Evolutionary conservation across 2,113 vertebrate species (phyloP), one percentile per base, ranked within the genome.

Genomic region (Pseudorectes ferrugineus): DNA sequence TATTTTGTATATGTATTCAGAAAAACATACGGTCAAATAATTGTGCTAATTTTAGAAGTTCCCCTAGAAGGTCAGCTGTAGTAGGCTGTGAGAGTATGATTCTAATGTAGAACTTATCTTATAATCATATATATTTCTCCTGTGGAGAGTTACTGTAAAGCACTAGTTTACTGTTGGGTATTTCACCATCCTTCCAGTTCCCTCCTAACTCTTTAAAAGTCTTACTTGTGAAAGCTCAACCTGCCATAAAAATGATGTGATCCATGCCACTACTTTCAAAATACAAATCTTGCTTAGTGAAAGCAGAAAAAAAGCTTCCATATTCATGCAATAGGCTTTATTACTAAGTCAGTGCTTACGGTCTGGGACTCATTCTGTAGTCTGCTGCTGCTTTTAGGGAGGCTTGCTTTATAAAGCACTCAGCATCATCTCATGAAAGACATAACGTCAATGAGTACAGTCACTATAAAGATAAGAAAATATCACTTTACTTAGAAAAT

Each of bases 391-490:
- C 61, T 82, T 92, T 93, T 76, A 91, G 18, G 55, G 31, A 94
- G 58, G 23, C 40, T 77, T 94, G 71, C 52, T 75, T 92, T 88
- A 79, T n/a, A 88, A 94, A 95, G 52, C 67, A 77, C 45, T 95
- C 31, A 63, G 42, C 40, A 65, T 49, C 71, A 89, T 71, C 54
- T 85, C 85, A 85, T 52, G 51, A 67, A 93, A 94, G 46, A 88
- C 12, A 86, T 71, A 88, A 94, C 1, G 0, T 67, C 76, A 96
- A n/a, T 76, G 40, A 83, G 80, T 88, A 88, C n/a, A 91, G 59
- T 77, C 58, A 85, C 65, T 93, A 82, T 52, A 89, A 76, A 87
- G 55, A 87, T 81, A 92, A 89, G 23, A 91, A 93, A 80, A 84
- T 62, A 42, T 16, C 63, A 42, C 49, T 91, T 86, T 45, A 80